These are phyloP conservation scores for Chelonoidis abingdonii DNA, from an alignment of 2,113 vertebrate genomes.

Conservation along the genomic window DNA sequence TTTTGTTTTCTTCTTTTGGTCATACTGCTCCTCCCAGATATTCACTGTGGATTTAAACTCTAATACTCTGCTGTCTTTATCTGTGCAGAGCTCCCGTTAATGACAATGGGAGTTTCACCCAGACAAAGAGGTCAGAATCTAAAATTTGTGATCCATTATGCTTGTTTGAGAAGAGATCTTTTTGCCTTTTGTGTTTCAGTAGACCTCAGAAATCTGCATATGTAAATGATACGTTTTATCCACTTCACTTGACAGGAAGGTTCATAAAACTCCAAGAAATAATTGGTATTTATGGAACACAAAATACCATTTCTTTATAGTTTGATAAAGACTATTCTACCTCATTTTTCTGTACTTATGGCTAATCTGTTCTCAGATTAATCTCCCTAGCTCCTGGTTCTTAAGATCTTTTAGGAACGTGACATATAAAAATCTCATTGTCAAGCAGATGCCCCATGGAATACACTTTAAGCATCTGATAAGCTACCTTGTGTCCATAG, in stretches of 20 bases:
- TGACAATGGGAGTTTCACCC: neutral
- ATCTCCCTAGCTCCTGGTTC: neutral
- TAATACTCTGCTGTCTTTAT: neutral
- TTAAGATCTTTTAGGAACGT: neutral
- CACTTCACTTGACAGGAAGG: neutral
- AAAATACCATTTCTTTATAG: neutral
- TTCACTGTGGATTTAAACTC: neutral
- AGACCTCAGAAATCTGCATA: neutral
- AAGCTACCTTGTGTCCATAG: neutral
- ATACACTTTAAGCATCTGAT: neutral
- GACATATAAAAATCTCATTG: neutral
- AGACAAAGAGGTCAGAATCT: neutral
- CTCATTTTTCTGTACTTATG: neutral
- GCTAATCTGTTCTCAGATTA: neutral
- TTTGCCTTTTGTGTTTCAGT: neutral
- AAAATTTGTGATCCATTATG: fast-evolving
- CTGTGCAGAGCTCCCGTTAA: neutral
- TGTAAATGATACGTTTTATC: neutral
- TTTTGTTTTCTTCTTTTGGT: neutral
- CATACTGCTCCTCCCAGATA: fast-evolving
- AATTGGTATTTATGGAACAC: neutral
- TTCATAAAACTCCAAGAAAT: neutral
- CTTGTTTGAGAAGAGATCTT: neutral
- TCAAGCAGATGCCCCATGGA: neutral
- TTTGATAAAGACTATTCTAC: neutral